phyloP scores from a whole-genome alignment of 1,140 invertebrate genomes.

The Melanaphis sacchari region DNA sequence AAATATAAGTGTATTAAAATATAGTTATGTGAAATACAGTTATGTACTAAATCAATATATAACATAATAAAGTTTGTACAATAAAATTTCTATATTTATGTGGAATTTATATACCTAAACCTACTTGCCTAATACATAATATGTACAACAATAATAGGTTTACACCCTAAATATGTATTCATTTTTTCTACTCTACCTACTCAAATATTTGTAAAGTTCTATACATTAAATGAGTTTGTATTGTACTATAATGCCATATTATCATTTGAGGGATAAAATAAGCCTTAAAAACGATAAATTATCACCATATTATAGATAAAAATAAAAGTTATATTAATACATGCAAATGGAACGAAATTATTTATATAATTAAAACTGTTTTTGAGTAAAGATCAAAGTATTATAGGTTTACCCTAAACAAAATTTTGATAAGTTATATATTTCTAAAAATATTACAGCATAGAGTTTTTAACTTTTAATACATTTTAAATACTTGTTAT shows the following conservation, averaged over 20 bases:
- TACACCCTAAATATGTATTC: too few species aligned
- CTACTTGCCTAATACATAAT: not conserved
- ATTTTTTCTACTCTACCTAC: too few species aligned
- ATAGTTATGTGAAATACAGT: not conserved
- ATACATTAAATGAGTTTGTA: too few species aligned
- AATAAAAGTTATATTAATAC: not conserved
- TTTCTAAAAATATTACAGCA: not conserved
- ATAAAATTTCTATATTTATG: too few species aligned
- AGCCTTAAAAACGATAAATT: too few species aligned
- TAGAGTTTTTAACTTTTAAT: not conserved
- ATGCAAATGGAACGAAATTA: not conserved
- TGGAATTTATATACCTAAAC: not conserved
- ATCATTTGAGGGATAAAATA: not conserved
- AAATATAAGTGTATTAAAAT: not conserved
- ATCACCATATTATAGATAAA: not conserved
- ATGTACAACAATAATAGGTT: too few species aligned
- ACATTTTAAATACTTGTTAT: not conserved
- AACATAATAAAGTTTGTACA: not conserved
- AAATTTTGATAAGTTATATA: not conserved
- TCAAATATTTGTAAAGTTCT: too few species aligned
- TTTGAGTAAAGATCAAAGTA: too few species aligned
- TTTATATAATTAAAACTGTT: not conserved
- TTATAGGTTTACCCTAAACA: not conserved
- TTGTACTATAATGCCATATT: too few species aligned
- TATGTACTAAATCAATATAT: not conserved